A percentile compares a stretch with the other conserved stretches of the same genome.
phyloP scores from a whole-genome alignment of 2,113 vertebrate species.

The Percina caprodes region DNA sequence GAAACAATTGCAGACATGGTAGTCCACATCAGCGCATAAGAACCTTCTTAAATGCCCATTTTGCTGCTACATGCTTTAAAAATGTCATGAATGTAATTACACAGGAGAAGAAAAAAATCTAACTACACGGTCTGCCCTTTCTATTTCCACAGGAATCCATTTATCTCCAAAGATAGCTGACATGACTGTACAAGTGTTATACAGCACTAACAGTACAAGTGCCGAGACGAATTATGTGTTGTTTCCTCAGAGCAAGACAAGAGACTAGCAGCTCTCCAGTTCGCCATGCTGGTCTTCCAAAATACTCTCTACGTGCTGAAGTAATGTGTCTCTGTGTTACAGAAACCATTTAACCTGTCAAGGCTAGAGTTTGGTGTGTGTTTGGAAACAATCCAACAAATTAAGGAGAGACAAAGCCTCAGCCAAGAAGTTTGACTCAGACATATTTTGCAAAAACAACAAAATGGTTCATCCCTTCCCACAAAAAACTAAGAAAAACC shows the following conservation, averaged over 20 bases:
- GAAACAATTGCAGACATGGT: background rate
- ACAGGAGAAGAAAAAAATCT: constrained; percentile 20
- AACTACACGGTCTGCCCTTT: constrained; percentile 37
- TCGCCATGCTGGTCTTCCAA: constrained; percentile 44
- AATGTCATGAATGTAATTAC: constrained; percentile 54
- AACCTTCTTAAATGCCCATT: background rate
- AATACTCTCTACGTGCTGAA: constrained; percentile 53
- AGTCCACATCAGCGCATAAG: background rate
- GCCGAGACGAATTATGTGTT: constrained; percentile 70
- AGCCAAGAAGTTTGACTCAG: constrained; percentile 59
- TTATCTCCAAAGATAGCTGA: constrained; percentile 62
- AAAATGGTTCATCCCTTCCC: constrained; percentile 8
- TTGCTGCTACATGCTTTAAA: constrained; percentile 22
- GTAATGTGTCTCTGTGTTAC: constrained; percentile 65
- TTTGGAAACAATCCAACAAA: constrained; percentile 77
- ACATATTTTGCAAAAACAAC: constrained; percentile 37
- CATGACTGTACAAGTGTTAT: constrained; percentile 56
- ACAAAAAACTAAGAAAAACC: background rate
- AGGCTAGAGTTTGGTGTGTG: constrained; percentile 63
- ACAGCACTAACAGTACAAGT: constrained; percentile 62
- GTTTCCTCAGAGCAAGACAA: constrained; percentile 65
- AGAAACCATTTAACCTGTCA: constrained; percentile 81
- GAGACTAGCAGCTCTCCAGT: constrained; percentile 53
- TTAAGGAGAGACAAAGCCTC: constrained; percentile 68
- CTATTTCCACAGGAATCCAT: constrained; percentile 59